Percentiles rank a stretch among this genome's conserved stretches.
These are phyloP conservation scores for Rotaria macrura DNA, from an alignment of 2,888 invertebrate genomes.

Conservation along the genomic window DNA sequence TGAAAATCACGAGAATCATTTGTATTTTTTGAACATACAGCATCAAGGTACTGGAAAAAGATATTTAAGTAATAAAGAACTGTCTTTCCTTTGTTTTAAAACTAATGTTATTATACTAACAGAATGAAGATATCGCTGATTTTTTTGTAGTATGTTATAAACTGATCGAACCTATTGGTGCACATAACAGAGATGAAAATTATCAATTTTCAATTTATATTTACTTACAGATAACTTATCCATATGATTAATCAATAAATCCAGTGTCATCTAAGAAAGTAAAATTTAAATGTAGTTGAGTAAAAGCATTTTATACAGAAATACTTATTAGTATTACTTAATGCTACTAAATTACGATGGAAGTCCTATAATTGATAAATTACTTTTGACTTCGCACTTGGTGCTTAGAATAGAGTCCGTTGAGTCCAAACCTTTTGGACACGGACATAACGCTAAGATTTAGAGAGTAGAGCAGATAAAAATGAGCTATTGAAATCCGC, in stretches of 20 bases:
- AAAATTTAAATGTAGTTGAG: not conserved
- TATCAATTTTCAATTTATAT: not conserved
- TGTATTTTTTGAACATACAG: conserved; percentile 69
- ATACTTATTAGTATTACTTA: no score
- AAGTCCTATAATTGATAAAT: no score
- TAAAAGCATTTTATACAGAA: no score
- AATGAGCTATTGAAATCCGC: no score
- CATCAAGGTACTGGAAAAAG: conserved; percentile 66
- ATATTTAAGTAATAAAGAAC: not conserved
- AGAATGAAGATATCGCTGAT: conserved; percentile 9
- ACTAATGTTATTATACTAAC: not conserved
- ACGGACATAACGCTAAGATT: no score
- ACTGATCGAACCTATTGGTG: conserved; percentile 47
- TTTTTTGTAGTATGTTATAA: conserved; percentile 13
- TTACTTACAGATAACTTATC: not conserved
- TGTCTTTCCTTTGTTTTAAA: no score
- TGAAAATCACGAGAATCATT: conserved; percentile 66
- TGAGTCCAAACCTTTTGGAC: no score
- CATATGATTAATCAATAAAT: not conserved
- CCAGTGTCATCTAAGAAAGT: not conserved
- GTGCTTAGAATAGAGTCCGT: no score
- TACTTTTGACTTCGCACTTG: no score
- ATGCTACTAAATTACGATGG: no score
- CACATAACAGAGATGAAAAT: not conserved
- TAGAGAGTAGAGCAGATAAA: no score